Evolutionary conservation across 2,888 invertebrate genomes (phyloP).

Genomic region (Melanotus villosus): DNA sequence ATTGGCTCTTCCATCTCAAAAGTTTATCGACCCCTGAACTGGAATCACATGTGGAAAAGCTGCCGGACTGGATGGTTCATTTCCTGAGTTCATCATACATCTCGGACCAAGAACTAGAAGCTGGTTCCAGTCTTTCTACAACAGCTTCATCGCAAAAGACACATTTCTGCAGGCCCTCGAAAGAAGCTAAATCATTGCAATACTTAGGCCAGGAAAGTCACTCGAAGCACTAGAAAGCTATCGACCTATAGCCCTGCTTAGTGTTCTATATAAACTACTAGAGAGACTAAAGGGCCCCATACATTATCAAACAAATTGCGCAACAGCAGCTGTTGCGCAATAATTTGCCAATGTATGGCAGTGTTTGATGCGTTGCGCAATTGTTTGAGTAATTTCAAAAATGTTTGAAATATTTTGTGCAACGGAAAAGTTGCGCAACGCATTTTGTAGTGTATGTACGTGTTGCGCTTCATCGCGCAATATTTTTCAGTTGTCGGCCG

Average conservation of each 20-base stretch:
- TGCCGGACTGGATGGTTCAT: not conserved
- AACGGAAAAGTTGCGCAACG: too few relatives aligned
- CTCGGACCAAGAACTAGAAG: conserved; percentile 1
- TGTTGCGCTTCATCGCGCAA: too few relatives aligned
- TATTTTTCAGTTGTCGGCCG: too few relatives aligned
- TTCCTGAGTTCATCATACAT: not conserved
- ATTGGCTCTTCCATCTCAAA: too few relatives aligned
- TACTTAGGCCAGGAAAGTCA: not conserved
- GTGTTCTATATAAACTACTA: not conserved
- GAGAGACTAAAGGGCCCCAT: not conserved
- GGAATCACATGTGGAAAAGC: not conserved
- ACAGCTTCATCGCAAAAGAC: not conserved
- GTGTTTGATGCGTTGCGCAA: too few relatives aligned
- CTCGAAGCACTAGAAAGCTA: not conserved
- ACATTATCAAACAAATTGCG: too few relatives aligned
- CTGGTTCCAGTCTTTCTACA: not conserved
- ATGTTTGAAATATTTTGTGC: too few relatives aligned
- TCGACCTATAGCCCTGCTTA: not conserved
- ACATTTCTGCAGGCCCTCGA: not conserved
- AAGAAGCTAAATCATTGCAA: not conserved
- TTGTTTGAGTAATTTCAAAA: too few relatives aligned
- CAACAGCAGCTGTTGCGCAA: too few relatives aligned
- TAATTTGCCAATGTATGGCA: too few relatives aligned
- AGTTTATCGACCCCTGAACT: too few relatives aligned
- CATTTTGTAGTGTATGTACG: too few relatives aligned